Base-by-base conservation (phyloP, 1,140 invertebrate genomes). In the Elymnias hypermnestra region DNA sequence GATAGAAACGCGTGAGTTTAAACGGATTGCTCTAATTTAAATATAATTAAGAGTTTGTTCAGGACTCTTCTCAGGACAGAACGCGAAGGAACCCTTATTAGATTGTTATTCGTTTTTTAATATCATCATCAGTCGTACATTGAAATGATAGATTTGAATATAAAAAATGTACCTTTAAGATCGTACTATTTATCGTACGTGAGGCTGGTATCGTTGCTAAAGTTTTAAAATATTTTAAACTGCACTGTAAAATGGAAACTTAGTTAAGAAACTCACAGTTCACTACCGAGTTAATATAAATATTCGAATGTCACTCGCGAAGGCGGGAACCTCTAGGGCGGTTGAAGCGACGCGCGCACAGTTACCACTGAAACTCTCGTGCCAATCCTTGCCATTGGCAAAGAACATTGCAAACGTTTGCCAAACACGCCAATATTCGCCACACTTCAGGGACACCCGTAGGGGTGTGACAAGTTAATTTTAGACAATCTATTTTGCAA, bases 331-430 rank as follows among this genome's bases (percentile, higher is more conserved):
- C 54, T 28, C 22, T 54, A 28, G 46, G 60, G 57, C 53, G 63
- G 64, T 54, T 57, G 56, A 54, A 35, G 63, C 68, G 61, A 59
- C 67, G 64, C 70, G 60, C 65, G 70, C 70, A 64, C 65, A 47
- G 38, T 60, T 68, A 48, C 58, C 61, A 67, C 60, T 13, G 64
- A 65, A 65, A 28, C 33, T 43, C 36, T 26, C 44, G 55, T 47
- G 61, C 60, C 67, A 63, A 52, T 33, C 42, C 53, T 17, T 55
- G 58, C 56, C 57, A 53, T 33, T 43, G 48, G 33, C 12, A 26
- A 31, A 25, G 37, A 25, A 63, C 66, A 60, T 68, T 60, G 66
- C 53, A 55, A 43, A 56, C 35, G 29, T 63, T 67, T 53, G 56
- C 37, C 60, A 44, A 59, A 57, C 33, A 9, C 50, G 44, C 61